A percentile compares a stretch with the other conserved stretches of the same genome.
phyloP scores from a whole-genome alignment of 1,140 invertebrate genomes.

The Polypedilum pembai region DNA sequence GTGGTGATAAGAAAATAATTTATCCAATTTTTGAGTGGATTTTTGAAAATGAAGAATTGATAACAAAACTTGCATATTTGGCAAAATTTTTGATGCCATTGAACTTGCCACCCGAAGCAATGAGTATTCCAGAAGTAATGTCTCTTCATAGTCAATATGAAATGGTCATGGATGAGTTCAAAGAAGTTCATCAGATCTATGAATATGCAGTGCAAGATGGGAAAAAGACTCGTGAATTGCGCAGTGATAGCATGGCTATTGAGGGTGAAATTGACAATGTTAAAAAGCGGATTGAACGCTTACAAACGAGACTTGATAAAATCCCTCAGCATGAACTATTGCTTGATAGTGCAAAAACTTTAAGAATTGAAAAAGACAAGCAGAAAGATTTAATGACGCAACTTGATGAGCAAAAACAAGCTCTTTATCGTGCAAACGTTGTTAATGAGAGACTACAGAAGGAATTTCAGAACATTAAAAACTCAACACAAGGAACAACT shows the following conservation, averaged over 20 bases:
- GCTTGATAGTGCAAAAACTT: slow-evolving; percentile 57
- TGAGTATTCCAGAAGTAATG: slow-evolving; percentile 66
- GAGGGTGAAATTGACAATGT: slow-evolving; percentile 77
- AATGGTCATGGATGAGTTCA: slow-evolving; percentile 73
- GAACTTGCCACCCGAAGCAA: slow-evolving; percentile 73
- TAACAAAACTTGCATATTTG: slow-evolving; percentile 74
- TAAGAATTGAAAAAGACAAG: slow-evolving; percentile 64
- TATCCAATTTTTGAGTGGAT: slow-evolving; percentile 76
- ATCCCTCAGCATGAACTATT: slow-evolving; percentile 39
- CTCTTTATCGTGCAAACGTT: slow-evolving; percentile 49
- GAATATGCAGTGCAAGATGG: slow-evolving; percentile 54
- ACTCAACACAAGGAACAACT: slow-evolving; percentile 33
- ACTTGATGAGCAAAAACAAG: slow-evolving; percentile 50
- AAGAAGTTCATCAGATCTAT: slow-evolving; percentile 66
- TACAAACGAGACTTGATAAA: slow-evolving; percentile 42
- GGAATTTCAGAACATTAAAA: slow-evolving; percentile 39
- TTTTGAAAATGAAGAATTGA: slow-evolving; percentile 58
- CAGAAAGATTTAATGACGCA: slow-evolving; percentile 60
- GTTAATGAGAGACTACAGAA: slow-evolving; percentile 41
- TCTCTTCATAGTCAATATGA: slow-evolving; percentile 67
- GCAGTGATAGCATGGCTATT: slow-evolving; percentile 74
- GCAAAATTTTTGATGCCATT: slow-evolving; percentile 53
- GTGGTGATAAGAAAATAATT: slow-evolving; percentile 65
- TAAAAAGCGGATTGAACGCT: slow-evolving; percentile 62
- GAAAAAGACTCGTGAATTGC: slow-evolving; percentile 50